Base-by-base conservation (phyloP, 2,888 invertebrate genomes). In the Sminthurinus aureus region DNA sequence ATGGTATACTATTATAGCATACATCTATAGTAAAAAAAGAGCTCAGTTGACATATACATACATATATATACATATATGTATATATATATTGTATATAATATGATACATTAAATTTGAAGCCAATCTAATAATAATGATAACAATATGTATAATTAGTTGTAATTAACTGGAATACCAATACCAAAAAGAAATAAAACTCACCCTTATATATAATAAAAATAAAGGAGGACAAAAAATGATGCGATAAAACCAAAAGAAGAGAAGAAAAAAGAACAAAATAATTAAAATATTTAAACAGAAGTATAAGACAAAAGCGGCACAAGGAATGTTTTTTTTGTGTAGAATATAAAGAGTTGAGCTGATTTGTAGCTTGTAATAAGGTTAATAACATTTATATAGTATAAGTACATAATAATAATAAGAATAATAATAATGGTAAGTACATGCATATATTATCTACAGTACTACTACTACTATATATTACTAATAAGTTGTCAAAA, bases 401-500 rank as follows among this genome's bases (percentile, higher is more conserved):
- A 9, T 24, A 73, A 12, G 24, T 0, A 73, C 12, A 24, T 73
- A 24, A 24, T 26, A 4, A 73, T 73, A 73, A 12, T 12, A 22
- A 69, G 1, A 69, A 6, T 38, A 38, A 38, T 38, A 38, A 38
- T 38, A 38, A 38, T 6, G 38, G 38, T 69, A 24, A 73, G 15
- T 73, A 73, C 11, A 73, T 24, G 26, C 18, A 73, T 73, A 73
- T 73, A 24, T 9, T 73, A 73, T 73, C 20, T 18, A 73, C 15
- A 15, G 15, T 24, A 73, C 24, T 73, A 73, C 38, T 38, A 38
- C 38, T 38, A n/a, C n/a, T n/a, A n/a, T n/a, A n/a, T n/a, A 38
- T 38, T 38, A 38, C 38, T 38, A 38, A 38, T 38, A 38, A 38
- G 50, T 76, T 76, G 76, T 76, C 76, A 76, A 76, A 76, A 76